A percentile compares a stretch with the other conserved stretches of the same genome.
These are phyloP conservation scores for Cyrtonyx montezumae DNA, from an alignment of 2,113 vertebrate species.

Conservation along the genomic window DNA sequence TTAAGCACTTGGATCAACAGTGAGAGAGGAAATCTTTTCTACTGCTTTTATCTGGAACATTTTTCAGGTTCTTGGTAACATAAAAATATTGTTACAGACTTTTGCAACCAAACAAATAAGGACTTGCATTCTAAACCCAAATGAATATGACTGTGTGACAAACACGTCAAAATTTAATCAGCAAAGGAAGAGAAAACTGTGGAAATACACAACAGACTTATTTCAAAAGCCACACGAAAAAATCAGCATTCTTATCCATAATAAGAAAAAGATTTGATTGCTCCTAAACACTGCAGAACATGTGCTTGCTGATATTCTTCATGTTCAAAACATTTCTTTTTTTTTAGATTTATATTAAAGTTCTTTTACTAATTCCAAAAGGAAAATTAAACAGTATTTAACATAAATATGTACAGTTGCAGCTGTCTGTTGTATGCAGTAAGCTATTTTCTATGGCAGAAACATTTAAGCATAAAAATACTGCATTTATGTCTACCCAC, in stretches of 20 bases:
- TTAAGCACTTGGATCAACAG: background rate
- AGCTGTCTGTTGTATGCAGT: background rate
- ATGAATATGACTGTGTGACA: background rate
- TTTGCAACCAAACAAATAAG: background rate
- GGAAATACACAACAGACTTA: background rate
- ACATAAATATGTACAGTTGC: background rate
- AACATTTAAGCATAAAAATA: background rate
- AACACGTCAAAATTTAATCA: background rate
- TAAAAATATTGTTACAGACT: background rate
- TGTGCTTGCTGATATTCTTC: background rate
- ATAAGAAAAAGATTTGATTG: background rate
- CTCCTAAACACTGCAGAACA: background rate
- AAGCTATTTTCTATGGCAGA: background rate
- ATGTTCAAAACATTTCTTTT: background rate
- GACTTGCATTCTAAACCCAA: background rate
- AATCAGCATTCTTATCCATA: background rate
- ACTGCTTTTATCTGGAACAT: background rate
- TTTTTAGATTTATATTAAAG: background rate
- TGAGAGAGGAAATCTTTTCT: background rate
- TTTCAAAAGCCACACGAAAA: background rate
- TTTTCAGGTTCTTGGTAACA: background rate
- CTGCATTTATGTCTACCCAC: background rate
- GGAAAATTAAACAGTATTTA: background rate
- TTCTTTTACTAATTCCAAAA: background rate
- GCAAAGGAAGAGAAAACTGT: background rate